These are phyloP conservation scores for Sycophila sp. DNA, from an alignment of 1,140 invertebrate species.

Conservation along the genomic window DNA sequence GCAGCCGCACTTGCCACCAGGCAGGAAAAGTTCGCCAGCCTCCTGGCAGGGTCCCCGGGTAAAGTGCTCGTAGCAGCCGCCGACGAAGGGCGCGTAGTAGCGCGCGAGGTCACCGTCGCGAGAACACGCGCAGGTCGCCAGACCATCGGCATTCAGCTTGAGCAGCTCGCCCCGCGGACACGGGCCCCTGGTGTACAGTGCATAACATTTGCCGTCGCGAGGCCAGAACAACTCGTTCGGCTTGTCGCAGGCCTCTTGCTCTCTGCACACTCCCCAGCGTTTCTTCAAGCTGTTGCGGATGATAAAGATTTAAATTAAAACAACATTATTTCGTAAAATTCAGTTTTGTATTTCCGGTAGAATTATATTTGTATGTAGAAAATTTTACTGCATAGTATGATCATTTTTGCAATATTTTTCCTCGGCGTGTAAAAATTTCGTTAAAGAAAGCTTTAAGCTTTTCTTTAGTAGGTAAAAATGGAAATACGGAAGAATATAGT, in stretches of 20 bases:
- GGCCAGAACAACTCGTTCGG: conserved; percentile 77
- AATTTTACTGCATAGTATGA: too few species aligned
- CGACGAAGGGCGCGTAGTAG: conserved; percentile 65
- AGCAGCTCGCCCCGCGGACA: conserved; percentile 79
- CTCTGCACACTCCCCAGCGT: conserved; percentile 76
- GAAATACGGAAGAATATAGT: not conserved
- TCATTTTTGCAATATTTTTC: too few species aligned
- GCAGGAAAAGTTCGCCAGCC: conserved; percentile 78
- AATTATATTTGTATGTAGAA: too few species aligned
- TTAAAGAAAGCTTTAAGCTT: too few species aligned
- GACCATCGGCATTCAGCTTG: conserved; percentile 66
- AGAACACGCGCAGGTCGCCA: conserved; percentile 71
- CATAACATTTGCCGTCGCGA: conserved; percentile 76
- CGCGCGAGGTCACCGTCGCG: conserved; percentile 59
- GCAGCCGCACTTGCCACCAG: conserved; percentile 78
- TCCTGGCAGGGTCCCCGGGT: conserved; percentile 80
- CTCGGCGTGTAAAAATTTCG: too few species aligned
- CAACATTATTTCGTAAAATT: not conserved
- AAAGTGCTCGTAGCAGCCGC: conserved; percentile 81
- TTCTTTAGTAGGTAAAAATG: too few species aligned
- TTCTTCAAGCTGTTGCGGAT: conserved; percentile 53
- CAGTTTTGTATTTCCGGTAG: too few species aligned
- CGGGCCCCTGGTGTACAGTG: conserved; percentile 74
- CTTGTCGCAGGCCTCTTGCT: conserved; percentile 70
- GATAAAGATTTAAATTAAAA: not conserved